Percentiles rank a stretch among this genome's conserved stretches.
phyloP scores from a whole-genome alignment of 2,888 invertebrate species.

The Morpho achilles region DNA sequence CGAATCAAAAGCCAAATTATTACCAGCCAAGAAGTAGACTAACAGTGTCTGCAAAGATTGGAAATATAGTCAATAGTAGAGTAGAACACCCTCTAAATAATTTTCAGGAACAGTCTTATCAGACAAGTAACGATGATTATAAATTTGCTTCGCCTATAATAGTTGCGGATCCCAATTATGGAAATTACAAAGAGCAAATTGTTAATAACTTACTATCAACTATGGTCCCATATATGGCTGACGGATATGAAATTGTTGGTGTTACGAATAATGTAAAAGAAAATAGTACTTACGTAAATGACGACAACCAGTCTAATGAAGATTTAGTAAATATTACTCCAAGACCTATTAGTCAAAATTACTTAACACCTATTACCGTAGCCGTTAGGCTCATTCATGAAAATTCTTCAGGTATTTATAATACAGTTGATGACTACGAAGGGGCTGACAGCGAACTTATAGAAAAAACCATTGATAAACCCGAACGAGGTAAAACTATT shows the following conservation, averaged over 20 bases:
- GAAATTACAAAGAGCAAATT: conserved; percentile 53
- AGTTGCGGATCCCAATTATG: conserved; percentile 54
- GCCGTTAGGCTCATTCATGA: conserved; percentile 75
- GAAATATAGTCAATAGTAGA: conserved; percentile 49
- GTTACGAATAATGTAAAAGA: conserved; percentile 49
- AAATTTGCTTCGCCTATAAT: conserved; percentile 70
- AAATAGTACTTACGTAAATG: conserved; percentile 34
- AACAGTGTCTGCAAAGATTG: conserved; percentile 57
- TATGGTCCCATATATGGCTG: conserved; percentile 61
- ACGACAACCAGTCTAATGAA: conserved; percentile 33
- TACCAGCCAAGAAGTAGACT: conserved; percentile 42
- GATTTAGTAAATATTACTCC: conserved; percentile 72
- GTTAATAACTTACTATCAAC: conserved; percentile 65
- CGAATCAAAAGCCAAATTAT: conserved; percentile 21
- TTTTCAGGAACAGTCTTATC: conserved; percentile 26
- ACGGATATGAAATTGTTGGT: conserved; percentile 67
- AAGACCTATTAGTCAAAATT: conserved; percentile 74
- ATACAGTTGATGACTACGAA: conserved; percentile 59
- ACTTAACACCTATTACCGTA: conserved; percentile 80
- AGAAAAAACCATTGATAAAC: conserved; percentile 53
- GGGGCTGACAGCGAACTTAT: conserved; percentile 62
- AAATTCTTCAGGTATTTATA: conserved; percentile 58
- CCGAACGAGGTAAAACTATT: conserved; percentile 67
- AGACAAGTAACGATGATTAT: conserved; percentile 45
- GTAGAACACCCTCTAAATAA: conserved; percentile 41